Percentiles rank a stretch among this genome's conserved stretches.
phyloP scores from a whole-genome alignment of 2,797 vertebrate genomes.

The Atherinosoma microstoma region DNA sequence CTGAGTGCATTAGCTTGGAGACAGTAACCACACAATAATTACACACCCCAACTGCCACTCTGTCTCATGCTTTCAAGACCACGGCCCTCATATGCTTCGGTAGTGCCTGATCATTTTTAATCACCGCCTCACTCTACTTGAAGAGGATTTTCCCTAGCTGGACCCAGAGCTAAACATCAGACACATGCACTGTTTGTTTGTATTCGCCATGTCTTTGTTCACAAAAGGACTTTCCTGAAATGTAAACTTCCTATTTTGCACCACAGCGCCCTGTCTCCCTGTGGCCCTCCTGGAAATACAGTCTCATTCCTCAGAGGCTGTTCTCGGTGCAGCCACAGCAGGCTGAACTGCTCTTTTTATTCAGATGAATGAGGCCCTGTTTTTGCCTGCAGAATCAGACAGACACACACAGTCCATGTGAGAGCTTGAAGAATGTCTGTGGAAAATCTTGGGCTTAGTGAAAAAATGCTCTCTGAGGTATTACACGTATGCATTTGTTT shows the following conservation, averaged over 20 bases:
- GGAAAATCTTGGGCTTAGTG: slow-evolving; percentile 60
- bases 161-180: slow-evolving; percentile 53
- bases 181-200: slow-evolving; percentile 72
- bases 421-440: slow-evolving; percentile 72
- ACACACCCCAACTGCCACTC: slow-evolving; percentile 68
- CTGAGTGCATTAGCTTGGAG: slow-evolving; percentile 68
- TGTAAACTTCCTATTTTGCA: slow-evolving; percentile 78
- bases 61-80: slow-evolving; percentile 38
- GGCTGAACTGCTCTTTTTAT: slow-evolving; percentile 74
- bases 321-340: slow-evolving; percentile 54
- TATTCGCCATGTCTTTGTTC: slow-evolving; percentile 69
- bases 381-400: slow-evolving; percentile 72
- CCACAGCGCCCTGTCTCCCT: slow-evolving; percentile 55
- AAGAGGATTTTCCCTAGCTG: slow-evolving; percentile 45
- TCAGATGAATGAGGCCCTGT: slow-evolving; percentile 79
- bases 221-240: slow-evolving; percentile 76
- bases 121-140: slow-evolving; percentile 36
- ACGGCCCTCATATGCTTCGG: slow-evolving; percentile 15
- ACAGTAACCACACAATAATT: slow-evolving; percentile 74
- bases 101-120: slow-evolving; percentile 40
- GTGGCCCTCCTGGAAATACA: slow-evolving; percentile 64
- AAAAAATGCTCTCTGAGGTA: slow-evolving; percentile 66
- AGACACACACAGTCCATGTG: slow-evolving; percentile 69
- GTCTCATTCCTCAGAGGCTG: slow-evolving; percentile 66
- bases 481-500: slow-evolving; percentile 46